Conservation (phyloP, 2,113 vertebrate species). For the Calyptommatus sinebrachiatus region DNA sequence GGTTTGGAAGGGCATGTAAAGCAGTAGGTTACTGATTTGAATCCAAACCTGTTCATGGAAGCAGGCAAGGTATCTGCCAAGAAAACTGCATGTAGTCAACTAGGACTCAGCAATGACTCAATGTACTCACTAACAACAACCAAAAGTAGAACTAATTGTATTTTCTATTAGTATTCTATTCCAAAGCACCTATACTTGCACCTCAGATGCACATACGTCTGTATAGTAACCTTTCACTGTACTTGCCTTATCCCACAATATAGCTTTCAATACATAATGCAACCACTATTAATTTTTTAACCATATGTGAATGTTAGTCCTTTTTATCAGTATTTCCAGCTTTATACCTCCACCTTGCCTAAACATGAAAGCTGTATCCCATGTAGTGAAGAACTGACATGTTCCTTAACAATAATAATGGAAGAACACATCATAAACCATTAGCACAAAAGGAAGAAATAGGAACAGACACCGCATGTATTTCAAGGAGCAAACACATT, state of each 20-base stretch:
- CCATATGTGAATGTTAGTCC: background rate
- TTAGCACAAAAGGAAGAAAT: slow-evolving; percentile 32
- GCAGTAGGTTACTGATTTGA: too few species aligned
- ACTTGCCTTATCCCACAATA: background rate
- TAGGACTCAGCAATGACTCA: background rate
- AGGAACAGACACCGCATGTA: slow-evolving; percentile 9
- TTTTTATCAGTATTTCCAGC: background rate
- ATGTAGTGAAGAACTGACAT: background rate
- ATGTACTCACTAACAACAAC: slow-evolving; percentile 9
- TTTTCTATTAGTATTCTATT: slow-evolving; percentile 37
- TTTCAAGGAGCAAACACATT: background rate
- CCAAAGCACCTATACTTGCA: slow-evolving; percentile 20
- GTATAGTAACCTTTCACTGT: background rate
- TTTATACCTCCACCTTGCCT: background rate
- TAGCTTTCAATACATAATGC: background rate
- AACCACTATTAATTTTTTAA: background rate
- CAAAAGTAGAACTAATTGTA: slow-evolving; percentile 19
- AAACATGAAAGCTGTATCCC: background rate
- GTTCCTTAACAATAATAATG: slow-evolving; percentile 14
- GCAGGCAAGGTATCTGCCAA: too few species aligned
- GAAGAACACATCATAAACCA: slow-evolving; percentile 41
- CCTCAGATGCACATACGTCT: background rate
- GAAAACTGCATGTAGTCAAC: too few species aligned
- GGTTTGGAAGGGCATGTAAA: too few species aligned
- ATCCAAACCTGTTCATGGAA: too few species aligned